A percentile compares a stretch with the other conserved stretches of the same genome.
These are phyloP conservation scores for Paracyclopina nana DNA, from an alignment of 1,140 invertebrate species.

Conservation along the genomic window DNA sequence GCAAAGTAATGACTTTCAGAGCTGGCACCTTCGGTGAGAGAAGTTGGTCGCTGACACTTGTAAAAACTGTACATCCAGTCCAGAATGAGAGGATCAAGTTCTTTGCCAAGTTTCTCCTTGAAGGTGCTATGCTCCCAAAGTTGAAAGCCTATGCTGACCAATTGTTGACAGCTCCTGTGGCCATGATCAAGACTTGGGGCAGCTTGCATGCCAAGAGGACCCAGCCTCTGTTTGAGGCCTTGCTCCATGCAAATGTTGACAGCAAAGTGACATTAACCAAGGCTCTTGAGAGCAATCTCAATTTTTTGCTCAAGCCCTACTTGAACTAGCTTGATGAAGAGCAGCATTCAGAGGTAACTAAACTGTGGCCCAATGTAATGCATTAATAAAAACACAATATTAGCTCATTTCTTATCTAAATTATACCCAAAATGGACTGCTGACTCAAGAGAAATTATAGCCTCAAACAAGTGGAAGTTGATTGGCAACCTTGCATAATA, in stretches of 20 bases:
- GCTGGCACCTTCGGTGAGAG: conserved; percentile 50
- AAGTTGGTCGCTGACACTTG: conserved; percentile 34
- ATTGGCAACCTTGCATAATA: too few species aligned
- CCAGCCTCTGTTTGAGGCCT: background rate
- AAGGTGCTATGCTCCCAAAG: conserved; percentile 49
- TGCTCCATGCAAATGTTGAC: background rate
- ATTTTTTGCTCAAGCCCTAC: conserved; percentile 24
- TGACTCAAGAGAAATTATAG: too few species aligned
- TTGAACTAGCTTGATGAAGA: too few species aligned
- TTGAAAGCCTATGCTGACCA: conserved; percentile 41
- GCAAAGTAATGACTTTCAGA: conserved; percentile 50
- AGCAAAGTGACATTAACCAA: background rate
- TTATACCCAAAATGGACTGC: too few species aligned
- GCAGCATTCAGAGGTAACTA: too few species aligned
- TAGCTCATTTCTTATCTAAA: too few species aligned
- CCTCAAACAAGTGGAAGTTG: too few species aligned
- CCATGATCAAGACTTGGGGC: conserved; percentile 69
- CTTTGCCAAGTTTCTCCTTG: conserved; percentile 65
- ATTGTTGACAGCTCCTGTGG: conserved; percentile 48
- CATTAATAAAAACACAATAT: too few species aligned
- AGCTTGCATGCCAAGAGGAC: conserved; percentile 30
- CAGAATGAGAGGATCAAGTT: conserved; percentile 51
- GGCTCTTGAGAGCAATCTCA: background rate
- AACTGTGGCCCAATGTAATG: too few species aligned
- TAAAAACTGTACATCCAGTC: conserved; percentile 54